phyloP scores from a whole-genome alignment of 1,140 invertebrate species.

The Kradibia gibbosae region DNA sequence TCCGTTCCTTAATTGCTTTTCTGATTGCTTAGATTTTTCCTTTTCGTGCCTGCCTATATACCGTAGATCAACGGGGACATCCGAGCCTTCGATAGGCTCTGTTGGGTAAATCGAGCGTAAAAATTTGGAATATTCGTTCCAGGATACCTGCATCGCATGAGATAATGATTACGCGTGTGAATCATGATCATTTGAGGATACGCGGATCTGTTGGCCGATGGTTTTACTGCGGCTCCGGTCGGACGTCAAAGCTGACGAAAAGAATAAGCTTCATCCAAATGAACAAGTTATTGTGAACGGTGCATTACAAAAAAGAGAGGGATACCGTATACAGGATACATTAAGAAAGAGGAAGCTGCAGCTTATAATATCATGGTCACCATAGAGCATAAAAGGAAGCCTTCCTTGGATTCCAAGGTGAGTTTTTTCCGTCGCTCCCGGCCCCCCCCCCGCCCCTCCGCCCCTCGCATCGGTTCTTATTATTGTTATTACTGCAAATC shows the following conservation, averaged over 20 bases:
- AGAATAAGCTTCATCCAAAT: not conserved
- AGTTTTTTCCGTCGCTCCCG: too few species aligned
- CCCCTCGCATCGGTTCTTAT: too few species aligned
- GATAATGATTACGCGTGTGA: not conserved
- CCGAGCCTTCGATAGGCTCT: not conserved
- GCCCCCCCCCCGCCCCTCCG: too few species aligned
- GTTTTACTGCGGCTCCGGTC: not conserved
- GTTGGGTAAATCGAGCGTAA: not conserved
- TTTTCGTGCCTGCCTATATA: not conserved
- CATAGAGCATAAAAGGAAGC: conserved; percentile 72
- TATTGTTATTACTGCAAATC: too few species aligned
- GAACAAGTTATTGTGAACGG: conserved; percentile 5
- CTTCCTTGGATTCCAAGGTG: conserved; percentile 72
- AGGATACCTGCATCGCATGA: not conserved
- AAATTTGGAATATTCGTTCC: not conserved
- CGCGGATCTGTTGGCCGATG: not conserved
- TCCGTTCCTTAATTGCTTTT: not conserved
- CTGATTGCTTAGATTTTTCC: not conserved
- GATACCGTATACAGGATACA: not conserved
- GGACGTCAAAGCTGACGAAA: not conserved
- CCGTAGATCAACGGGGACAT: not conserved
- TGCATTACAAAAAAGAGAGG: not conserved
- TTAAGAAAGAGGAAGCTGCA: not conserved
- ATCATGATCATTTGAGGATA: not conserved
- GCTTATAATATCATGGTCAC: conserved; percentile 63